These are phyloP conservation scores for Agrochola macilenta DNA, from an alignment of 2,888 invertebrate genomes.

Conservation along the genomic window DNA sequence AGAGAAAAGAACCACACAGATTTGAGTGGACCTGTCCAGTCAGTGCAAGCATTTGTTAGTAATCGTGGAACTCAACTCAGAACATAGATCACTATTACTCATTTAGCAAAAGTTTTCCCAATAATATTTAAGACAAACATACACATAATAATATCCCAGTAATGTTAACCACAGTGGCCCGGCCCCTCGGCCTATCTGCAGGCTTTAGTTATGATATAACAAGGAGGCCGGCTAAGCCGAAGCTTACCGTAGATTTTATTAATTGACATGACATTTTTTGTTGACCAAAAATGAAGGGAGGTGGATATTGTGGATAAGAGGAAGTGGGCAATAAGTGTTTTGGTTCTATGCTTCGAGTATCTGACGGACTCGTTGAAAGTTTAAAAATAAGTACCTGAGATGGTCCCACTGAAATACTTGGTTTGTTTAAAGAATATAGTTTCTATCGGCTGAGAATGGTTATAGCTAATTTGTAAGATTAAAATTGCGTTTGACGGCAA, in stretches of 20 bases:
- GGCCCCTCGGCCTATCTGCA: constrained; percentile 70
- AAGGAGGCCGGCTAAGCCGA: constrained; percentile 84
- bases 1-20: too few relatives aligned
- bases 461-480: neutral
- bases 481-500: neutral
- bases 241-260: constrained; percentile 86
- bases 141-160: neutral
- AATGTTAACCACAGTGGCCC: constrained; percentile 12
- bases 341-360: neutral
- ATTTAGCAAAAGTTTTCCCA: too few relatives aligned
- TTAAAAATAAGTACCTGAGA: neutral
- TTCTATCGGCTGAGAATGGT: neutral
- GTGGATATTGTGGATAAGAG: neutral
- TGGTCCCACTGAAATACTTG: neutral
- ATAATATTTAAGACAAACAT: constrained; percentile 26
- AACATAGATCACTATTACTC: too few relatives aligned
- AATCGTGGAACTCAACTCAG: too few relatives aligned
- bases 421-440: neutral
- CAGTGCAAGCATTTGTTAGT: too few relatives aligned
- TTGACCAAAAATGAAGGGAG: constrained; percentile 38
- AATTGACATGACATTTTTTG: constrained; percentile 87
- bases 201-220: constrained; percentile 87
- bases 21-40: too few relatives aligned
- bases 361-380: neutral
- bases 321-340: neutral